A percentile compares a stretch with the other conserved stretches of the same genome.
These are phyloP conservation scores for Sternotherus odoratus DNA, from an alignment of 2,797 vertebrate genomes.

Conservation along the genomic window DNA sequence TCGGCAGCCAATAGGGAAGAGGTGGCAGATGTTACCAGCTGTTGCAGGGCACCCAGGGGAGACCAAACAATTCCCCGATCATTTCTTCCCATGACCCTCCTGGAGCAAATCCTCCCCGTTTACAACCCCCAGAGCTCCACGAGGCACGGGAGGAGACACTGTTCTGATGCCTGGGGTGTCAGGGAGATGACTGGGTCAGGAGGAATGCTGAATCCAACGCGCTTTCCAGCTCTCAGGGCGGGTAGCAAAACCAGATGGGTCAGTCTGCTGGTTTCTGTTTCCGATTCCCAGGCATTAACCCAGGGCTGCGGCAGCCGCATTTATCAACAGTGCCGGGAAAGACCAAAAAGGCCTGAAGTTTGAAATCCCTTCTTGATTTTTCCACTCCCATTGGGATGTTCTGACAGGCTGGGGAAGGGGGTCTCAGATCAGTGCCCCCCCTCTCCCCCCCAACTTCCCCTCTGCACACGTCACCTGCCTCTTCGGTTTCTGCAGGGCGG, in stretches of 20 bases:
- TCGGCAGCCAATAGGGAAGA: background rate
- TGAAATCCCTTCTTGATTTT: background rate
- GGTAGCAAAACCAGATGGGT: conserved; percentile 74
- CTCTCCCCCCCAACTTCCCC: background rate
- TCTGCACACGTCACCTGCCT: background rate
- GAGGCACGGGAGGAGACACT: too few species aligned
- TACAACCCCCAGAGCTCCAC: background rate
- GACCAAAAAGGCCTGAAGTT: background rate
- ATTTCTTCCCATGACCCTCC: background rate
- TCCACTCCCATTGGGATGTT: background rate
- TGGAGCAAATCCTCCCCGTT: background rate
- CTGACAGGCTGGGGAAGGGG: too few species aligned
- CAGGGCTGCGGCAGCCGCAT: conserved; percentile 35
- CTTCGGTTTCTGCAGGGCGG: background rate
- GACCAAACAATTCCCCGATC: background rate
- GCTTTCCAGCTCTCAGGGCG: conserved; percentile 36
- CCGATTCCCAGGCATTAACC: conserved; percentile 70
- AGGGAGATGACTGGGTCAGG: conserved; percentile 48
- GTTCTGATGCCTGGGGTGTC: background rate
- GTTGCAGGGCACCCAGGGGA: background rate
- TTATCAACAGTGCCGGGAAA: conserved; percentile 53
- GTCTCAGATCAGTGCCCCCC: background rate
- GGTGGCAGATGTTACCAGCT: background rate
- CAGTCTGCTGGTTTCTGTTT: conserved; percentile 77
- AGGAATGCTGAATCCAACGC: conserved; percentile 59